Conservation (phyloP, 1,140 invertebrate genomes). For the Nebria ingens region DNA sequence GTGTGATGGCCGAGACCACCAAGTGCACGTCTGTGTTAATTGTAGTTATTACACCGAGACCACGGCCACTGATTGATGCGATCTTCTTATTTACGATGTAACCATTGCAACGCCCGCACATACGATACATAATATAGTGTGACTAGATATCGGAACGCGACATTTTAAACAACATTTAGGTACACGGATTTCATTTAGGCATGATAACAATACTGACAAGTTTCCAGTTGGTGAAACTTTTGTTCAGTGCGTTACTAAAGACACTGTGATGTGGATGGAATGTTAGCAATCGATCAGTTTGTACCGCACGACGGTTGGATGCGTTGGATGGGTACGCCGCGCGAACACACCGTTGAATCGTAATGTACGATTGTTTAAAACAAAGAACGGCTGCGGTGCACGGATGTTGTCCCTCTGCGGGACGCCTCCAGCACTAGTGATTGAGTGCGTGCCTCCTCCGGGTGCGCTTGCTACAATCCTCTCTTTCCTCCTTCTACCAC, state of each 20-base stretch:
- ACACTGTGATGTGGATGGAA: too few relatives aligned
- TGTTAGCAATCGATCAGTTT: too few relatives aligned
- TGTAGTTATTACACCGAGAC: conserved; percentile 1
- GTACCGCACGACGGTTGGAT: too few relatives aligned
- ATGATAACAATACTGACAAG: too few relatives aligned
- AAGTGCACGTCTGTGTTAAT: background rate
- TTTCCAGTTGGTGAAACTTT: too few relatives aligned
- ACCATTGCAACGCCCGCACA: background rate
- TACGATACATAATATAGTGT: too few relatives aligned
- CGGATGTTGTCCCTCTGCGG: conserved; percentile 20
- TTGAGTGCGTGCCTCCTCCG: conserved; percentile 18
- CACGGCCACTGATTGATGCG: background rate
- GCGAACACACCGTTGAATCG: background rate
- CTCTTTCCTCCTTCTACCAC: too few relatives aligned
- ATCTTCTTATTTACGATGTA: background rate
- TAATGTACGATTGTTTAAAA: conserved; percentile 14
- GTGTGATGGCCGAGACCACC: conserved; percentile 4
- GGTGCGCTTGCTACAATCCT: background rate
- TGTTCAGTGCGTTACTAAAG: too few relatives aligned
- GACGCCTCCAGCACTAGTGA: conserved; percentile 15
- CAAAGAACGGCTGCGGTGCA: conserved; percentile 12
- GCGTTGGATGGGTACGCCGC: too few relatives aligned
- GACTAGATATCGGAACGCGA: too few relatives aligned
- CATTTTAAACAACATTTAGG: too few relatives aligned
- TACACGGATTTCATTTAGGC: too few relatives aligned